Conservation (phyloP, 2,113 vertebrate genomes). For the Gnathonemus echidnorhynchus region DNA sequence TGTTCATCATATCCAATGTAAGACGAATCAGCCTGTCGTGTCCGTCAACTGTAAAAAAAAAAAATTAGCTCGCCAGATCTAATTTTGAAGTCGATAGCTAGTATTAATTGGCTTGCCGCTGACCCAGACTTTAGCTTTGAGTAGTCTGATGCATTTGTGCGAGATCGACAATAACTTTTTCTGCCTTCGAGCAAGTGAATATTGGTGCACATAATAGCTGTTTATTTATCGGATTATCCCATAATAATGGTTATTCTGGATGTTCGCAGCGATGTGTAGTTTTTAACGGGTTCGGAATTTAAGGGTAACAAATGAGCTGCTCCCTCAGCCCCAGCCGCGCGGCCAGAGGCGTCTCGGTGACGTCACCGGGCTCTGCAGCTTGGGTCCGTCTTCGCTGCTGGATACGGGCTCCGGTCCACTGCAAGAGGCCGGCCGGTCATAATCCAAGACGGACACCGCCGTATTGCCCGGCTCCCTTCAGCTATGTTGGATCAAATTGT, state of each 20-base stretch:
- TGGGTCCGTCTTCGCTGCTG: not conserved
- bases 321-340: not conserved
- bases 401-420: not conserved
- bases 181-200: not conserved
- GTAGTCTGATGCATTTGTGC: not conserved
- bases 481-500: not conserved
- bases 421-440: not conserved
- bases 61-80: not conserved
- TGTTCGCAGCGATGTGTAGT: not conserved
- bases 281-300: not conserved
- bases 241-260: not conserved
- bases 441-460: not conserved
- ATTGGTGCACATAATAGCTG: not conserved
- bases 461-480: not conserved
- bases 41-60: not conserved
- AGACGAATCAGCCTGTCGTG: not conserved
- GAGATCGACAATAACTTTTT: not conserved
- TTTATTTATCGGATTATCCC: not conserved
- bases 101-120: not conserved
- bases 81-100: not conserved
- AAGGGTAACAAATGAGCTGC: not conserved
- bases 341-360: slow-evolving; percentile 12
- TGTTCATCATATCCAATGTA: not conserved
- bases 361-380: slow-evolving; percentile 21
- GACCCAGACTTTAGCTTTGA: not conserved